phyloP scores from a whole-genome alignment of 2,888 invertebrate genomes.

The Ophion ventricosus region DNA sequence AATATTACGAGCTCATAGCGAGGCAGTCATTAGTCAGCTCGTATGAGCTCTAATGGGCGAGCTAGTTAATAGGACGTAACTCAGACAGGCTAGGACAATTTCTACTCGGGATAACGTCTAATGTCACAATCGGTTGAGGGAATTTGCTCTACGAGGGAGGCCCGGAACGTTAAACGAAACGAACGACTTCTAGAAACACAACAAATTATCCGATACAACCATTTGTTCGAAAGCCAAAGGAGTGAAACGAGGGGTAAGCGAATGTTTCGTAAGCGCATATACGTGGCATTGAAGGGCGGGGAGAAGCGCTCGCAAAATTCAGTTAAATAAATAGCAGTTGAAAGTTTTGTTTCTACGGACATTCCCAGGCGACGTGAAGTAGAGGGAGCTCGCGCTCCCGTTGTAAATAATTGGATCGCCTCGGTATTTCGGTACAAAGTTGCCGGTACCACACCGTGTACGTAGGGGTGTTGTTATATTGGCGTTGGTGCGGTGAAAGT shows the following conservation, averaged over 20 bases:
- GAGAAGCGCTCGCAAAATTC: constrained; percentile 54
- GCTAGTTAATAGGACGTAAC: too few relatives aligned
- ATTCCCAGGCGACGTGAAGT: constrained; percentile 53
- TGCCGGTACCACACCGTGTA: neutral
- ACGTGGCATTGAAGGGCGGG: neutral
- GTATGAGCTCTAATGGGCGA: too few relatives aligned
- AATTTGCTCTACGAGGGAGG: constrained; percentile 16
- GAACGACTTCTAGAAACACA: constrained; percentile 29
- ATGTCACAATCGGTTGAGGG: constrained; percentile 7
- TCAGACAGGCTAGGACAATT: too few relatives aligned
- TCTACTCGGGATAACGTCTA: too few relatives aligned
- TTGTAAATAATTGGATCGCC: constrained; percentile 65
- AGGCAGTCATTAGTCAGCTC: too few relatives aligned
- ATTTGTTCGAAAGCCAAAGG: constrained; percentile 31
- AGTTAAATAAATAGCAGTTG: constrained; percentile 58
- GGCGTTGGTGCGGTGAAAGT: constrained; percentile 29
- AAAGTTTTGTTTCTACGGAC: constrained; percentile 51
- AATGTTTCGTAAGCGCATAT: constrained; percentile 38
- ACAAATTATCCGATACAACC: constrained; percentile 19
- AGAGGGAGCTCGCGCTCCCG: constrained; percentile 26
- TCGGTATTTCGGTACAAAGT: constrained; percentile 49
- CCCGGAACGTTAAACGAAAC: constrained; percentile 1
- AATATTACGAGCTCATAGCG: too few relatives aligned
- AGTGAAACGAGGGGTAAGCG: constrained; percentile 36
- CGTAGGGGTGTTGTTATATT: constrained; percentile 36